A percentile compares a stretch with the other conserved stretches of the same genome.
Conservation (phyloP, 2,797 vertebrate genomes). For the Distichodus sexfasciatus region DNA sequence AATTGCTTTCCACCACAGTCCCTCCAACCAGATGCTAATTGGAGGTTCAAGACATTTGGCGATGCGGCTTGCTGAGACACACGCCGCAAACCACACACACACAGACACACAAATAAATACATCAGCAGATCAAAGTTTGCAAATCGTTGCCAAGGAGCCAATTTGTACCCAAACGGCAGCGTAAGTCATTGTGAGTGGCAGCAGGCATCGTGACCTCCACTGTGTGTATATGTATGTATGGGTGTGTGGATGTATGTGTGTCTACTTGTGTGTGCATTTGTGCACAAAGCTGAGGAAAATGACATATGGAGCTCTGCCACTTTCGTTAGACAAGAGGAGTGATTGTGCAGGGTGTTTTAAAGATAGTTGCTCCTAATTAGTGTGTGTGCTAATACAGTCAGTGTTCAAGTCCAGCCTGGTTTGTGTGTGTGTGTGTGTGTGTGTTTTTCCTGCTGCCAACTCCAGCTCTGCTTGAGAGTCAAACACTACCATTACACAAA, state of each 20-base stretch:
- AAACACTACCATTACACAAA: too few relatives aligned
- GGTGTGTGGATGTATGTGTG: too few relatives aligned
- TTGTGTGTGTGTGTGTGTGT: neutral
- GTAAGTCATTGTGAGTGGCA: constrained; percentile 5
- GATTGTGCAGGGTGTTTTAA: neutral
- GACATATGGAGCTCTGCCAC: too few relatives aligned
- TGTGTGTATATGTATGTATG: too few relatives aligned
- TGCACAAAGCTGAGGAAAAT: too few relatives aligned
- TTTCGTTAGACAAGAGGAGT: neutral
- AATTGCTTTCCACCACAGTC: constrained; percentile 71
- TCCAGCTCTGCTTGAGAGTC: too few relatives aligned
- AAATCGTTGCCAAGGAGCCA: constrained; percentile 46
- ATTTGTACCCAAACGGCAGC: constrained; percentile 21
- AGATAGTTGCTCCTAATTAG: constrained; percentile 1
- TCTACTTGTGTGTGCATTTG: too few relatives aligned
- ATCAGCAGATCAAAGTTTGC: constrained; percentile 34
- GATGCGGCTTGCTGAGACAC: neutral
- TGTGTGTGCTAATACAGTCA: neutral
- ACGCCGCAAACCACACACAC: neutral
- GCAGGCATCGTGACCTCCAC: neutral
- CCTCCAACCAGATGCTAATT: constrained; percentile 52
- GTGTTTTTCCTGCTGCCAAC: neutral
- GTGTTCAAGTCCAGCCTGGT: neutral
- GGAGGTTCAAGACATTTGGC: constrained; percentile 41
- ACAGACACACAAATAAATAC: constrained; percentile 12